Base-by-base conservation (phyloP, 1,140 invertebrate genomes). In the Drosophila repletoides region DNA sequence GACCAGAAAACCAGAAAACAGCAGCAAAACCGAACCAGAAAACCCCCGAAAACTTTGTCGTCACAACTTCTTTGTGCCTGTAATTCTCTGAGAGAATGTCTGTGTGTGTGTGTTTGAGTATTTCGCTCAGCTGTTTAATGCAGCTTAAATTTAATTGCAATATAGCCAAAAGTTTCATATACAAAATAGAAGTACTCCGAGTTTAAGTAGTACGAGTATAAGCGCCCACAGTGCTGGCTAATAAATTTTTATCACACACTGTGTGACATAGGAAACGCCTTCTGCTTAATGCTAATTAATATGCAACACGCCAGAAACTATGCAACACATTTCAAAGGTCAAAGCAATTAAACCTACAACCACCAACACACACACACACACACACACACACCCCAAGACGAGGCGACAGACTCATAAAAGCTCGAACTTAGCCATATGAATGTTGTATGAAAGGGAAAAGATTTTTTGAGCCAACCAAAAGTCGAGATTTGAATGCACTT, bases 121-220 rank as follows among this genome's bases (percentile, higher is more conserved):
- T 61, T 43, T 38, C 22, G 53, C 49, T 67, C 56, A 67, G 73
- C 71, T 58, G 76, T 64, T 72, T 76, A 76, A 65, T 74, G 79
- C 79, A 83, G 79, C 79, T 83, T 83, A 83, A 83, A 83, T 83
- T 83, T 83, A 83, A 83, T 83, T 83, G 79, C 79, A 84, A 46
- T 51, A 67, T 36, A 73, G 74, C n/a, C 66, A 33, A 79, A 83
- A 83, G 56, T 83, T 84, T 86, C 52, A 36, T 53, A 75, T 65
- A 59, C 17, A 52, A 10, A 52, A n/a, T 15, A 45, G 1, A 29
- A 7, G 3, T 24, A 24, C n/a, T n/a, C n/a, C n/a, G n/a, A n/a
- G n/a, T 22, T 22, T 28, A 33, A 15, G 24, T 28, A 52, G 43
- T 46, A 14, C 22, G 10, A 60, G 28, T 58, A 22, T 40, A 15